Evolutionary conservation across 2,888 invertebrate genomes (phyloP), one percentile per base, ranked within the genome.

Genomic region (Entomobrya multifasciata): DNA sequence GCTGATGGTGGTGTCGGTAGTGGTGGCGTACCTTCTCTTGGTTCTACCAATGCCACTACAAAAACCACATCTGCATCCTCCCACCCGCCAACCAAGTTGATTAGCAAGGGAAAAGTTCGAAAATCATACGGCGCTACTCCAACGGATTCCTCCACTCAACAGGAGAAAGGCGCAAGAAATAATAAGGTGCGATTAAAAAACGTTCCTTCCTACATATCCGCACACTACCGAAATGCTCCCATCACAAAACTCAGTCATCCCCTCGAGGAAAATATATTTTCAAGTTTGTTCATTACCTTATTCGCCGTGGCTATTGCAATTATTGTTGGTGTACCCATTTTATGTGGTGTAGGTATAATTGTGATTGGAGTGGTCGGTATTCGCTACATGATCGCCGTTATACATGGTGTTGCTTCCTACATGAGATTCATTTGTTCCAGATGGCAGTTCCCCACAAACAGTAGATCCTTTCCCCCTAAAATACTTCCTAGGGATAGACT

Each of bases 261-360:
- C 15, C 92, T 92, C 76, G 93, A 93, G 89, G 92, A 92, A 89
- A 92, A 92, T 85, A 91, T 93, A n/a, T 87, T 92, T 74, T 91
- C 92, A 90, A 90, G 91, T 6, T 89, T 92, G 72, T 65, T 93
- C 15, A 92, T 92, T 60, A 91, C 92, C 27, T 90, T 92, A 15
- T 41, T 93, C 1, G 92, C 92, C 67, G 91, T 92, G 65, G 90
- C 92, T 10, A 85, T 92, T 6, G 92, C 93, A 6, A 91, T 93
- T 60, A 89, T 93, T 10, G 90, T 93, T n/a, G 93, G 93, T 41
- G 91, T 93, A 80, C 93, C 93, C 0, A 91, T 93, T 11, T 92
- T 93, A 44, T 92, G 92, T 8, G 85, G 91, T 36, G 84, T 90
- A 6, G 90, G 91, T 6, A 81, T 88, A 10, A 78, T 90, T 6